Base-by-base conservation (phyloP, 2,888 invertebrate species). In the Polia nebulosa region DNA sequence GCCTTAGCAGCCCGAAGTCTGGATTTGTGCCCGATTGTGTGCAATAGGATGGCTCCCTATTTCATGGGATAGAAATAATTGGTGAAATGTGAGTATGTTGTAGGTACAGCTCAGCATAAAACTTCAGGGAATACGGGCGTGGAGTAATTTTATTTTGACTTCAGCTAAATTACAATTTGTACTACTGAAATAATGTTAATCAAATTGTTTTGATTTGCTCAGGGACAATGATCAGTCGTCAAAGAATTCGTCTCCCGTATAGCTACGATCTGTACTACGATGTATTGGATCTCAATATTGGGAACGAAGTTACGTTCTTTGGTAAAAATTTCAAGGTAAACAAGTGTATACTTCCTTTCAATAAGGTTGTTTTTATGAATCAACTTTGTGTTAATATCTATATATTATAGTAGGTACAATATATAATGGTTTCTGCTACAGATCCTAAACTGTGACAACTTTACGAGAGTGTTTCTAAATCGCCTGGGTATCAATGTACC, bases 261-360 rank as follows among this genome's bases (percentile, higher is more conserved):
- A 96, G 97, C 87, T 97, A 97, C 81, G 97, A 97, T 76, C 96
- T 97, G 68, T 98, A 97, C 88, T 97, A 97, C 89, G 98, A 98
- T 69, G 96, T 99, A 20, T 96, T 98, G 22, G 98, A 99, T 92
- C 96, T 99, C 45, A 99, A 99, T 89, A 96, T 99, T 67, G 98
- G 98, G 44, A 96, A 96, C 62, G 97, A 98, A 87, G 96, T 98
- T 15, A 96, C 97, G 64, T 96, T 99, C 76, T 98, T 97, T 86
- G 98, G 98, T 15, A 97, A 98, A 88, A 96, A 97, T 11, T 98
- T 96, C 72, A 94, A 93, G 92, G 96, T 94, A 87, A 51, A 17
- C 20, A 53, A 20, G 11, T 17, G n/a, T 7, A 3, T 39, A 22
- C 5, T 44, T 34, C 6, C 4, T 20, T 52, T 5, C 13, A 36